These are phyloP conservation scores for Diabrotica undecimpunctata DNA, from an alignment of 1,140 invertebrate genomes.

Conservation along the genomic window DNA sequence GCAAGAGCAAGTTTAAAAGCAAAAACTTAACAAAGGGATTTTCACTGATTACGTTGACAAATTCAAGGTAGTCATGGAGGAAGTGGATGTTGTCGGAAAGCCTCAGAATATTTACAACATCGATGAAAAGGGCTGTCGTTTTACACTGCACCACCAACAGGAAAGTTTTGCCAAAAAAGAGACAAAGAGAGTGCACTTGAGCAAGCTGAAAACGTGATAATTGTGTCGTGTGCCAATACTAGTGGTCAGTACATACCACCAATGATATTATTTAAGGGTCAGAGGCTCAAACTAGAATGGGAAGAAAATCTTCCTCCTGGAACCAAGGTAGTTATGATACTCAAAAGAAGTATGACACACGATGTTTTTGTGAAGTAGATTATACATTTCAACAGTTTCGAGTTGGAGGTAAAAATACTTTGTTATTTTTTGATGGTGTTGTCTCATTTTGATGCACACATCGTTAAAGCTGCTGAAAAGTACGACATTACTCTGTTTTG, in stretches of 20 bases:
- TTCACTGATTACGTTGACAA: too few species aligned
- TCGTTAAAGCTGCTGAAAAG: slow-evolving; percentile 39
- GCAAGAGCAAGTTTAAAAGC: too few species aligned
- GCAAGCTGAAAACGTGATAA: slow-evolving; percentile 43
- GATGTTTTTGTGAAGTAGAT: slow-evolving; percentile 42
- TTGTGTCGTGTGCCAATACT: slow-evolving; percentile 44
- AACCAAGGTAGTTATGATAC: slow-evolving; percentile 35
- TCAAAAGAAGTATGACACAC: slow-evolving; percentile 45
- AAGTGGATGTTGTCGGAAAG: too few species aligned
- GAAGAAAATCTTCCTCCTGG: too few species aligned
- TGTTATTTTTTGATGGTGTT: too few species aligned
- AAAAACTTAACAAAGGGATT: too few species aligned
- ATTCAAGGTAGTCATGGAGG: too few species aligned
- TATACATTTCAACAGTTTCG: slow-evolving; percentile 39
- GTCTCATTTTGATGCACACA: slow-evolving; percentile 45
- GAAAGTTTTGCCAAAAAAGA: slow-evolving; percentile 37
- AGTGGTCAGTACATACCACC: slow-evolving; percentile 40
- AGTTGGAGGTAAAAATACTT: too few species aligned
- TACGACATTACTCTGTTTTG: slow-evolving; percentile 38
- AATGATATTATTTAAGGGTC: slow-evolving; percentile 46
- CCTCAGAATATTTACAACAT: too few species aligned
- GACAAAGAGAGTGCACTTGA: slow-evolving; percentile 37
- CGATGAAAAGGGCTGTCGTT: too few species aligned
- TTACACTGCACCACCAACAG: slow-evolving; percentile 44
- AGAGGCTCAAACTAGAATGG: slow-evolving; percentile 38